Conservation (phyloP, 1,140 invertebrate genomes). For the Eumaeus atala region DNA sequence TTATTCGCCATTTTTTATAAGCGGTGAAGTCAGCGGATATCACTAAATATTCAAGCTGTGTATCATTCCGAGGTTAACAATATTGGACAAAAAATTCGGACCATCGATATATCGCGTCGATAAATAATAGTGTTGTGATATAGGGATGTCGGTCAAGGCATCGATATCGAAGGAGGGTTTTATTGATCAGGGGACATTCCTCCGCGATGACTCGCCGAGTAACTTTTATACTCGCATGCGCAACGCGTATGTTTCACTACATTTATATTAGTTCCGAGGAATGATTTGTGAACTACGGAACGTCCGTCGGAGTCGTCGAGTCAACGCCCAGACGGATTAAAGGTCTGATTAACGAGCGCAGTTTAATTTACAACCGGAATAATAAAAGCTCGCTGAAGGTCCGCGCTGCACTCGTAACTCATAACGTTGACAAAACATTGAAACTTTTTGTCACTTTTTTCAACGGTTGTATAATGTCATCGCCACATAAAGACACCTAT, state of each 20-base stretch:
- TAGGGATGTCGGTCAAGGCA: neutral
- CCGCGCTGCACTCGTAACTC: slow-evolving; percentile 39
- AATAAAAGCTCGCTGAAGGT: slow-evolving; percentile 59
- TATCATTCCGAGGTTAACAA: slow-evolving; percentile 69
- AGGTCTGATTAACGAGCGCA: slow-evolving; percentile 63
- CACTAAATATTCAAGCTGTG: slow-evolving; percentile 70
- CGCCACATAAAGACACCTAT: too few relatives aligned
- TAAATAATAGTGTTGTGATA: neutral
- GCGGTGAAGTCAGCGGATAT: slow-evolving; percentile 71
- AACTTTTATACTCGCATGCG: slow-evolving; percentile 32
- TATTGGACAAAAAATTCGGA: slow-evolving; percentile 56
- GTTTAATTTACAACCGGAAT: slow-evolving; percentile 70
- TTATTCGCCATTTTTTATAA: slow-evolving; percentile 69
- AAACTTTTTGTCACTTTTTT: slow-evolving; percentile 1
- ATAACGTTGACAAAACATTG: slow-evolving; percentile 49
- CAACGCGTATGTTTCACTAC: slow-evolving; percentile 20
- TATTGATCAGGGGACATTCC: slow-evolving; percentile 55
- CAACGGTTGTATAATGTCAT: too few relatives aligned
- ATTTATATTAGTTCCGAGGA: slow-evolving; percentile 21
- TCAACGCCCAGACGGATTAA: slow-evolving; percentile 70
- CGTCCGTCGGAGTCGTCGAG: slow-evolving; percentile 33
- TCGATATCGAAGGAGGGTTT: slow-evolving; percentile 25
- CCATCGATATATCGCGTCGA: slow-evolving; percentile 22
- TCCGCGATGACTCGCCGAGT: slow-evolving; percentile 45
- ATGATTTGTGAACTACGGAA: slow-evolving; percentile 28